These are phyloP conservation scores for Aphelenchoides besseyi DNA, from an alignment of 1,140 invertebrate species.

Conservation along the genomic window DNA sequence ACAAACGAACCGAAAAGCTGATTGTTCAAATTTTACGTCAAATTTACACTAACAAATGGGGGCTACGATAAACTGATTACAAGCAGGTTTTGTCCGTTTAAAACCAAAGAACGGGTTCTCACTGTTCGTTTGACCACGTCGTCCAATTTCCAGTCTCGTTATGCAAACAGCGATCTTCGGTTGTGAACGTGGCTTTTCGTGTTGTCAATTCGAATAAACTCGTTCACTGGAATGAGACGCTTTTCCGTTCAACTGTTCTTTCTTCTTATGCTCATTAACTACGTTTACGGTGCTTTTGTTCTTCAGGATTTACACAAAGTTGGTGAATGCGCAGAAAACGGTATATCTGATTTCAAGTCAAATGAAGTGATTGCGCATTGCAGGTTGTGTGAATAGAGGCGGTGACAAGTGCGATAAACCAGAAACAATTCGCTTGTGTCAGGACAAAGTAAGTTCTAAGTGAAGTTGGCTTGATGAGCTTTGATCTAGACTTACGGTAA, in stretches of 20 bases:
- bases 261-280: not conserved
- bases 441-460: not conserved
- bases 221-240: too few species aligned
- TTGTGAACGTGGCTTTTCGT: too few species aligned
- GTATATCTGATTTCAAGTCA: too few species aligned
- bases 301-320: not conserved
- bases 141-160: too few species aligned
- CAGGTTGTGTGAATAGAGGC: not conserved
- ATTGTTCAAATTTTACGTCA: not conserved
- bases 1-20: not conserved
- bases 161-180: too few species aligned
- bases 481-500: not conserved
- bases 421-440: not conserved
- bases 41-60: slow-evolving; percentile 15
- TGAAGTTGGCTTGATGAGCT: not conserved
- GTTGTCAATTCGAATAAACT: too few species aligned
- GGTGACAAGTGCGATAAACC: not conserved
- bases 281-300: not conserved
- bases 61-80: not conserved
- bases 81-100: too few species aligned
- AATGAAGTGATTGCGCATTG: not conserved
- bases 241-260: too few species aligned
- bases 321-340: too few species aligned
- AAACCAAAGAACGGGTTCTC: too few species aligned
- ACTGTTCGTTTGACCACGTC: too few species aligned